Base-by-base conservation (phyloP, 64 coral and sea anemone species). In the Trachythela sp. region DNA sequence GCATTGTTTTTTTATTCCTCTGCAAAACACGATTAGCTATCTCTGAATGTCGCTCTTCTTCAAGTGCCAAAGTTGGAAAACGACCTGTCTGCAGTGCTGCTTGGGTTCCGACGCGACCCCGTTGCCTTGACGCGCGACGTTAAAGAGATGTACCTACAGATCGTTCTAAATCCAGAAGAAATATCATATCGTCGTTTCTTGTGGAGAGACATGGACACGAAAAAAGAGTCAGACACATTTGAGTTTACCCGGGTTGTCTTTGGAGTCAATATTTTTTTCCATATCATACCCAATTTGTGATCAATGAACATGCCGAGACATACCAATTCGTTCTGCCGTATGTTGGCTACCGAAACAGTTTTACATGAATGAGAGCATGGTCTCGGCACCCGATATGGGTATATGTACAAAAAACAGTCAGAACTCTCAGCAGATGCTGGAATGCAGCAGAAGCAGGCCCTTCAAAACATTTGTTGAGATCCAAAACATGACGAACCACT, bases 381-480 rank as follows among this genome's bases (percentile, higher is more conserved):
- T 9, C 24, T 70, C 64, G 8, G 24, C 24, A 9, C 8, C 8
- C 8, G 64, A 70, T n/a, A 70, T 22, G 24, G 64, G 9, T 8
- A 11, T 8, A 9, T 70, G 64, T 70, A 70, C 24, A 22, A 70
- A 32, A 22, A 70, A 70, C 24, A 9, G 30, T 22, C 64, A 70
- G 5, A 70, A 6, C 64, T 70, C 8, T 70, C 8, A 22, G 48
- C 85, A 32, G 50, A 41, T 54, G 85, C 85, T 15, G 88, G 88
- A 84, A 90, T 90, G 88, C 76, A 83, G 89, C 41, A 34, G 39
- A 86, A 27, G 39, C 41, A 34, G 13, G 83, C 24, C 41, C 51
- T 27, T 90, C 51, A 77, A 86, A 91, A 40, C 84, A n/a, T 92
- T 92, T 41, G 86, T 92, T 30, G 75, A 70, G 8, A 89, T 89